Percentiles rank a stretch among this genome's conserved stretches.
Conservation (phyloP, 2,113 vertebrate genomes). For the Hippocampus comes region DNA sequence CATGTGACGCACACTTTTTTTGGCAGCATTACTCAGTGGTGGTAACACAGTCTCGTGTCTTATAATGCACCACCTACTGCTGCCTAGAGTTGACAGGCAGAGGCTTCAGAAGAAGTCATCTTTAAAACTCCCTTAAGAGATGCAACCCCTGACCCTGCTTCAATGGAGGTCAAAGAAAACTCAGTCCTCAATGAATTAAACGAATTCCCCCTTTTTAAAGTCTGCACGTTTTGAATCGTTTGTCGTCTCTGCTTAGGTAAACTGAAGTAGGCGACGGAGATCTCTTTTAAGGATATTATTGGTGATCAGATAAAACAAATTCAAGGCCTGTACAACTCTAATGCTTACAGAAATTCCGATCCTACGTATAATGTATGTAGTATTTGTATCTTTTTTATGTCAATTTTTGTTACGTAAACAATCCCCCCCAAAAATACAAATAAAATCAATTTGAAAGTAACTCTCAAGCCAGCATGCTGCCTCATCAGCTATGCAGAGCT, state of each 20-base stretch:
- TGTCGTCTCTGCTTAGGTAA: constrained; percentile 1
- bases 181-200: constrained; percentile 65
- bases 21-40: background rate
- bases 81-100: constrained; percentile 22
- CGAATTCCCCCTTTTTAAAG: constrained; percentile 50
- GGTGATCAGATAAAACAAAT: background rate
- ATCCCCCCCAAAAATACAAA: no score
- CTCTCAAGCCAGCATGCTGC: background rate
- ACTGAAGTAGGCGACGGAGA: background rate
- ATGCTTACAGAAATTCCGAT: background rate
- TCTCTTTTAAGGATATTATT: background rate
- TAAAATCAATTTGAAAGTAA: no score
- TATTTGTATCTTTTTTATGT: background rate
- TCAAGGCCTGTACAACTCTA: background rate
- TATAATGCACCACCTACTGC: no score
- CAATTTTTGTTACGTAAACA: no score
- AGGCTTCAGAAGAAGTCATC: constrained; percentile 47
- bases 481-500: constrained; percentile 41
- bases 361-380: background rate
- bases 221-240: constrained; percentile 32
- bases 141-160: constrained; percentile 63
- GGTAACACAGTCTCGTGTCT: background rate
- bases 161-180: constrained; percentile 66
- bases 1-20: background rate
- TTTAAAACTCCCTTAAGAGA: constrained; percentile 54